Evolutionary conservation across 2,113 vertebrate species (phyloP), one percentile per base, ranked within the genome.

Genomic region (Lipophrys pholis): DNA sequence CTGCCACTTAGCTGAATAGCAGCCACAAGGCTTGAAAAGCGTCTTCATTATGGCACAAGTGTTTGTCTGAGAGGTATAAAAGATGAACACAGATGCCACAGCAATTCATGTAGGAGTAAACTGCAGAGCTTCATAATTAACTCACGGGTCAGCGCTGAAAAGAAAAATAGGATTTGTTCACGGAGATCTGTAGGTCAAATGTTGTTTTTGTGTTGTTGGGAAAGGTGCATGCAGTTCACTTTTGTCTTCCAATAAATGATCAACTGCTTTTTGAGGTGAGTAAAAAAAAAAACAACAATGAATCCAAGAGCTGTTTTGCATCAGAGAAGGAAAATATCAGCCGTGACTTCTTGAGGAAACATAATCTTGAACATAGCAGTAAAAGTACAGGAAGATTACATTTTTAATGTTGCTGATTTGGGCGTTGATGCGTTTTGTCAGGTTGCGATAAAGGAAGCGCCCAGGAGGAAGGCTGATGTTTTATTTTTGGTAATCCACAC

Each of bases 401-500:
- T 30, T 73, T 16, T 39, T 45, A 15, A 53, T 48, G 51, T 49
- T 8, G 38, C 56, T 62, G 36, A 56, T 76, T 63, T 74, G 38
- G 55, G 54, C 74, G 64, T 55, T 78, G 57, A n/a, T 62, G 16
- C 67, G 11, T 79, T 30, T 75, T 76, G 58, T 78, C 56, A 40
- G 40, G 52, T 54, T 68, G 39, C 15, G 14, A 82, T 63, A 68
- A 82, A 66, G 54, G 48, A 35, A 66, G 12, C 7, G 51, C 40
- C 61, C 61, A 15, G 43, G 61, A 71, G 68, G 65, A 55, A 65
- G 17, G 14, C 40, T 77, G 40, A 52, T 61, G 41, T 50, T 53
- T 81, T 76, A 82, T 82, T 68, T 58, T 82, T 52, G 46, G 48
- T 16, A 43, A 76, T 67, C 74, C 45, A 0, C 62, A 69, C 40